Base-by-base conservation (phyloP, 2,888 invertebrate species). In the Ichneumon xanthorius region DNA sequence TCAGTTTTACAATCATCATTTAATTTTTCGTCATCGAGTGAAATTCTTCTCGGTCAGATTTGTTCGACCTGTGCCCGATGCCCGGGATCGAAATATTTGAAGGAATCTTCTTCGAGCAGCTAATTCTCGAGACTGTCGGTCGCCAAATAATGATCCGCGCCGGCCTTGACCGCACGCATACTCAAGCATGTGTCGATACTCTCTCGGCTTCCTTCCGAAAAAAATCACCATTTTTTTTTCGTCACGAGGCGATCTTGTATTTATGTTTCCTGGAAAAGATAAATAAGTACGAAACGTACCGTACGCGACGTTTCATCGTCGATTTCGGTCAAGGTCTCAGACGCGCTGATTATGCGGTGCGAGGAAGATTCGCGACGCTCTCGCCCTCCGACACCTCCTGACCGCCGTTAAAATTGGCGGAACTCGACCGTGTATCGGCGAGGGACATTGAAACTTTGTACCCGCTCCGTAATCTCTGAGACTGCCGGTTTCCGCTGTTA, bases 301-400 rank as follows among this genome's bases (percentile, higher is more conserved):
- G 65, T 72, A 72, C 40, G 55, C 70, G 48, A 73, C 73, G 79
- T 70, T 75, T 80, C 63, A 80, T 80, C 40, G 80, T 22, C 55
- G 55, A 84, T 80, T 80, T 58, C 76, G 84, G 84, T 80, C 84
- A 84, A 84, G 84, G 84, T 72, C 6, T 37, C 26, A 26, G 26
- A 48, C 48, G 14, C 14, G 37, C 76, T 45, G 84, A 80, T 84
- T 80, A 72, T 71, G 65, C 76, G 65, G 50, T 58, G 76, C 77
- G 84, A 84, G 61, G 77, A 84, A 61, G 80, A 84, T 80, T 72
- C 77, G 84, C 75, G 55, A 67, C 75, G 55, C 65, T 70, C 16
- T 45, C 55, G 68, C 78, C 79, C 83, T 79, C 84, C 61, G 70
- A 53, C 58, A 58, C 45, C 48, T 40, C 55, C 48, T 11, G 22